Evolutionary conservation across 1,140 invertebrate genomes (phyloP).

Genomic region (Zaprionus lachaisei): DNA sequence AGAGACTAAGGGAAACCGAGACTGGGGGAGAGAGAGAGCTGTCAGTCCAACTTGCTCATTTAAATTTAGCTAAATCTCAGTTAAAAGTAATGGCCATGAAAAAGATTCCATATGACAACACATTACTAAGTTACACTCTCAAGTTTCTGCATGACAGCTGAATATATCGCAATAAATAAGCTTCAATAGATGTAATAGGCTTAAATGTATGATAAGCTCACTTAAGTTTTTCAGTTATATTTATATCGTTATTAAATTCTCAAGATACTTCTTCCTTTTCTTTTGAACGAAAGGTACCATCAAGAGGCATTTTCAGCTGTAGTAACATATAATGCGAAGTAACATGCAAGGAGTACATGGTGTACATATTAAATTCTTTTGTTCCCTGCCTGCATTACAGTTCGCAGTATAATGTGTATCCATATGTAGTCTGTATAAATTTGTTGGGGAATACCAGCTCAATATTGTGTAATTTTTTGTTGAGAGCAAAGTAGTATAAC

Average conservation of each 20-base stretch:
- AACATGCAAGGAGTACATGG: background rate
- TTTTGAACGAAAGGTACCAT: background rate
- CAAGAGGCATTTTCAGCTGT: background rate
- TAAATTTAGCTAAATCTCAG: background rate
- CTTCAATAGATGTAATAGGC: slow-evolving; percentile 1
- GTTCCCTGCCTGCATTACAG: background rate
- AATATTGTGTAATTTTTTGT: background rate
- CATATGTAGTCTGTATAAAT: background rate
- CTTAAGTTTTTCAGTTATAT: background rate
- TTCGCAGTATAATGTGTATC: background rate
- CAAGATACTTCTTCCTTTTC: background rate
- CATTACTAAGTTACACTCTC: background rate
- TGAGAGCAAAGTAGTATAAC: background rate
- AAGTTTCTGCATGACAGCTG: background rate
- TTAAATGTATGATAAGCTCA: background rate
- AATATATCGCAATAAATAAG: background rate
- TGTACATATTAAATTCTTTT: background rate
- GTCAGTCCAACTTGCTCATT: background rate
- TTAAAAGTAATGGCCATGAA: background rate
- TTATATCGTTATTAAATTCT: background rate
- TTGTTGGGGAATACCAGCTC: background rate
- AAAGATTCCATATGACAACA: background rate
- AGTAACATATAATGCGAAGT: background rate
- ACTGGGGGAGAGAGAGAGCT: background rate
- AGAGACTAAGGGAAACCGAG: no score